Percentiles rank a stretch among this genome's conserved stretches.
Evolutionary conservation across 1,140 invertebrate species (phyloP).

Genomic region (Luehdorfia chinensis): DNA sequence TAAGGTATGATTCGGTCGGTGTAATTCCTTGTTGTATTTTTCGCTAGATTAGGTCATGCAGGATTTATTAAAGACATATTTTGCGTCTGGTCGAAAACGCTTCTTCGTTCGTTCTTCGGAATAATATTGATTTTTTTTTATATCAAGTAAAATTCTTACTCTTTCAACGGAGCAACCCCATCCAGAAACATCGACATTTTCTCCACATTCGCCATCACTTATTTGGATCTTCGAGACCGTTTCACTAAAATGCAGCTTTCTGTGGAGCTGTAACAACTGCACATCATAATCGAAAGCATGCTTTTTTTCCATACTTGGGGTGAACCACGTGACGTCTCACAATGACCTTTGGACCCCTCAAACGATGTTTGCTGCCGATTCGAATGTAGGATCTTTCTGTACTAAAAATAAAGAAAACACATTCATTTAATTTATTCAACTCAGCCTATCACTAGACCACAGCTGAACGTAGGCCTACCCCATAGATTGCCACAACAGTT

Average conservation of each 20-base stretch:
- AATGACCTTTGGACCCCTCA: conserved; percentile 28
- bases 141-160: conserved; percentile 26
- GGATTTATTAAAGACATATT: no score
- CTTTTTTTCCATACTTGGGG: conserved; percentile 31
- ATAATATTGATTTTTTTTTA: neutral
- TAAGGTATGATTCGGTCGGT: neutral
- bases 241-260: conserved; percentile 25
- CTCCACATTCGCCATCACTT: conserved; percentile 28
- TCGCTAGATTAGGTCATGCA: no score
- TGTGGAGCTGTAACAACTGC: conserved; percentile 32
- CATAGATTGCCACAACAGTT: no score
- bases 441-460: no score
- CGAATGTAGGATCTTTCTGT: conserved; percentile 36
- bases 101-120: no score
- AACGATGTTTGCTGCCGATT: conserved; percentile 32
- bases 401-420: no score
- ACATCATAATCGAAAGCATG: conserved; percentile 49
- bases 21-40: neutral
- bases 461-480: no score
- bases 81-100: no score
- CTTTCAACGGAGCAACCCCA: conserved; percentile 50
- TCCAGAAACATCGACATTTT: conserved; percentile 33
- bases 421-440: no score
- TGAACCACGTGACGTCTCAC: conserved; percentile 35
- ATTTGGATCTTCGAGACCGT: conserved; percentile 29